Evolutionary conservation across 2,113 vertebrate genomes (phyloP), one percentile per base, ranked within the genome.

Genomic region (Rhipidura dahli): DNA sequence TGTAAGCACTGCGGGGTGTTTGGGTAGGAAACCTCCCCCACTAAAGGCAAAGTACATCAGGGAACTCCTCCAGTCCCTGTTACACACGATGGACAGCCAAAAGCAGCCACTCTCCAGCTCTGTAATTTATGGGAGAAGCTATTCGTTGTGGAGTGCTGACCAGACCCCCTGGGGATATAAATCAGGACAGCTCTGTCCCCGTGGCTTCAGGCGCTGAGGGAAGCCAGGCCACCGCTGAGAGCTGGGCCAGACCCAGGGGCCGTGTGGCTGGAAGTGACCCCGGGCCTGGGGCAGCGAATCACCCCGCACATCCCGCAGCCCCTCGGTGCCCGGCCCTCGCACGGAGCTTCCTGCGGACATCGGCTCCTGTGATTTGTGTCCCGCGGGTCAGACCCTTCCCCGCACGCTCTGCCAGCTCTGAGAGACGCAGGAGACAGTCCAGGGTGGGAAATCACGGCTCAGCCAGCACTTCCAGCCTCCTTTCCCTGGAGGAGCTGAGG

Each of bases 401-500:
- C 9, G 1, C 7, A 1, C 8, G 0, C 12, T 9, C 30, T 2
- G 24, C 8, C 2, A 13, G 45, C 1, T 18, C 6, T 9, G 33
- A 5, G 42, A 1, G 49, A 19, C 33, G 69, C 49, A 4, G 59
- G 4, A 21, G 28, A 19, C 17, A 2, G 47, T 0, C 14, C 2
- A 0, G 10, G 72, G 4, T 0, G 6, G n/a, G 61, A 21, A 45
- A 31, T 2, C 24, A 0, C 2, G 0, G 61, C 51, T 31, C 54
- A 7, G 69, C 13, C 49, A 11, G 40, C 68, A 1, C 1, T 47
- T 27, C 24, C 60, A 40, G 70, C 16, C 7, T 0, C 2, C 0
- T 7, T 12, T 11, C 37, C n/a, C 33, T 0, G 19, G 10, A 35
- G 50, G 45, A 4, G 0, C 19, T 0, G 11, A 0, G 12, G 22